Evolutionary conservation across 1,140 invertebrate genomes (phyloP), one percentile per base, ranked within the genome.

Genomic region (Liolophura sinensis): DNA sequence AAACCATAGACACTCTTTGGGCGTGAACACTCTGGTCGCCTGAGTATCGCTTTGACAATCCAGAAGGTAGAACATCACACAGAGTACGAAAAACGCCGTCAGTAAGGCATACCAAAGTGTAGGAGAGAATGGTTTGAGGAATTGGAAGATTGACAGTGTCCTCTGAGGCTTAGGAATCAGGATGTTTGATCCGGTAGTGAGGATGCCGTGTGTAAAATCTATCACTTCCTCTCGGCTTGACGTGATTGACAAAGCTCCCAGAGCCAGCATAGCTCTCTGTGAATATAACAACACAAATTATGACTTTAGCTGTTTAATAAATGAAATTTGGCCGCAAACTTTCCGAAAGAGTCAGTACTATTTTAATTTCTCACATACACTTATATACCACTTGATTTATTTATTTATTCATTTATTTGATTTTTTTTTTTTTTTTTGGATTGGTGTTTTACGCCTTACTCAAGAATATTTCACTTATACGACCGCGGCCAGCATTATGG

Each of bases 191-290:
- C 78, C 78, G 9, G 78, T 79, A 18, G 69, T 78, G 22, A 79
- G 59, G 3, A 81, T 73, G 18, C 78, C 79, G 0, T 77, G 65
- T 24, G 75, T 78, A 61, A 79, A 79, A 67, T 81, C 79, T 0
- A 81, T 76, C 0, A 74, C 77, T 15, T 72, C 48, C 49, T 81
- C 73, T 24, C 79, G 47, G 18, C 64, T 14, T 1, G 79, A 81
- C 11, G 77, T 81, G 40, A 81, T 79, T 15, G 79, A 81, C 48
- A 81, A 78, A n/a, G 79, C 79, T 0, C 79, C 79, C 64, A 76
- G 75, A 11, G 76, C 79, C 14, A 81, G 27, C 1, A 73, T 75
- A 14, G 77, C 79, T 59, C 75, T 78, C 79, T 81, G 63, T 46
- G 73, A 71, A 52, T 12, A 9, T n/a, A 40, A 40, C 3, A 9